These are phyloP conservation scores for Meganola albula DNA, from an alignment of 2,888 invertebrate genomes.

Conservation along the genomic window DNA sequence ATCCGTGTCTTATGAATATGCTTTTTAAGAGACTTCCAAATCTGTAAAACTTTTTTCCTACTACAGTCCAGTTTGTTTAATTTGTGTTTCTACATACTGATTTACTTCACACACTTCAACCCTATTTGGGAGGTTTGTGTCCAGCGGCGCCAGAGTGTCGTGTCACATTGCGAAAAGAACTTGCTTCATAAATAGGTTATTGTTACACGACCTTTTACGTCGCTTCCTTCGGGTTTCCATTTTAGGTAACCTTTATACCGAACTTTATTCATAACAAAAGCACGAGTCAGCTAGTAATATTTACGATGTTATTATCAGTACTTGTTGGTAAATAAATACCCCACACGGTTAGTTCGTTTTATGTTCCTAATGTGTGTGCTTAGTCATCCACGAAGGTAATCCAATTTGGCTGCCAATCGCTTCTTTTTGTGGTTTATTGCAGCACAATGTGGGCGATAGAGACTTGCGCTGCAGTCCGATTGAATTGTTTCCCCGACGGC, in stretches of 20 bases:
- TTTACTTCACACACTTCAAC: slow-evolving; percentile 12
- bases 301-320: slow-evolving; percentile 40
- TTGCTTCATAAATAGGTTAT: slow-evolving; percentile 51
- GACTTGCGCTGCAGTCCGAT: slow-evolving; percentile 23
- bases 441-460: slow-evolving; percentile 29
- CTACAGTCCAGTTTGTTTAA: too few species aligned
- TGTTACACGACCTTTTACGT: slow-evolving; percentile 58
- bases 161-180: slow-evolving; percentile 50
- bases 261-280: slow-evolving; percentile 41
- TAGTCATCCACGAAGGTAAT: slow-evolving; percentile 19
- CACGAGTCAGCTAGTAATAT: slow-evolving; percentile 40
- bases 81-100: too few species aligned
- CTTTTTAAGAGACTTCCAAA: slow-evolving; percentile 7
- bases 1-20: slow-evolving; percentile 19
- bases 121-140: slow-evolving; percentile 20
- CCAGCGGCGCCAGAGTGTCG: slow-evolving; percentile 51
- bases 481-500: slow-evolving; percentile 40
- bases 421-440: slow-evolving; percentile 29
- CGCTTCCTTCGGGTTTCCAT: slow-evolving; percentile 45
- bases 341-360: slow-evolving; percentile 13
- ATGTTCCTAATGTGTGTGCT: slow-evolving; percentile 13
- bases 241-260: slow-evolving; percentile 38
- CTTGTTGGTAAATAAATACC: neutral
- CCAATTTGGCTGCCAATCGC: slow-evolving; percentile 16
- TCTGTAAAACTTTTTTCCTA: slow-evolving; percentile 6